Percentiles rank a stretch among this genome's conserved stretches.
These are phyloP conservation scores for Rotaria magnacalcarata DNA, from an alignment of 2,888 invertebrate genomes.

Conservation along the genomic window DNA sequence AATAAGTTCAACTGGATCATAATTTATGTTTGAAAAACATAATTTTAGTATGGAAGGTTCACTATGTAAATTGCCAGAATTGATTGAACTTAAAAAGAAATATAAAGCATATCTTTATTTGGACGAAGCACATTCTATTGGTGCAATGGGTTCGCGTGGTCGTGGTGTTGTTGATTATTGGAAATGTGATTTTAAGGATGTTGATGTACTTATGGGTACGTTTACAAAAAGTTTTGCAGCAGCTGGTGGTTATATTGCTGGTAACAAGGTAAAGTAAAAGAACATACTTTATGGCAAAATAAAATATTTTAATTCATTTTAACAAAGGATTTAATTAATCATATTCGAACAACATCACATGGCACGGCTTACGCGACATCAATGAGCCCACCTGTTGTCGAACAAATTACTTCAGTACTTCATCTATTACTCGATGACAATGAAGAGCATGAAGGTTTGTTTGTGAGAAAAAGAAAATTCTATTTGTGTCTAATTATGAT, in stretches of 20 bases:
- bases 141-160: conserved; percentile 82
- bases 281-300: neutral
- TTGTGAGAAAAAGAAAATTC: neutral
- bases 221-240: conserved; percentile 97
- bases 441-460: conserved; percentile 21
- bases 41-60: conserved; percentile 80
- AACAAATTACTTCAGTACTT: conserved; percentile 68
- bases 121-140: conserved; percentile 96
- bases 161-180: conserved; percentile 83
- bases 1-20: neutral
- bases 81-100: conserved; percentile 82
- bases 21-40: no score
- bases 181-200: conserved; percentile 72
- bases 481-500: neutral
- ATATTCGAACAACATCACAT: conserved; percentile 65
- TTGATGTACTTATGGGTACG: conserved; percentile 91
- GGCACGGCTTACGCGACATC: conserved; percentile 78
- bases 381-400: conserved; percentile 83
- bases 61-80: conserved; percentile 78
- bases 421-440: neutral
- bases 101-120: conserved; percentile 90
- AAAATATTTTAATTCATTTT: neutral
- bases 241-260: conserved; percentile 91
- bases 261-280: conserved; percentile 67
- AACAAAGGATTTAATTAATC: conserved; percentile 38